Percentiles rank a stretch among this genome's conserved stretches.
phyloP scores from a whole-genome alignment of 2,888 invertebrate species.

The Cerastis rubricosa region DNA sequence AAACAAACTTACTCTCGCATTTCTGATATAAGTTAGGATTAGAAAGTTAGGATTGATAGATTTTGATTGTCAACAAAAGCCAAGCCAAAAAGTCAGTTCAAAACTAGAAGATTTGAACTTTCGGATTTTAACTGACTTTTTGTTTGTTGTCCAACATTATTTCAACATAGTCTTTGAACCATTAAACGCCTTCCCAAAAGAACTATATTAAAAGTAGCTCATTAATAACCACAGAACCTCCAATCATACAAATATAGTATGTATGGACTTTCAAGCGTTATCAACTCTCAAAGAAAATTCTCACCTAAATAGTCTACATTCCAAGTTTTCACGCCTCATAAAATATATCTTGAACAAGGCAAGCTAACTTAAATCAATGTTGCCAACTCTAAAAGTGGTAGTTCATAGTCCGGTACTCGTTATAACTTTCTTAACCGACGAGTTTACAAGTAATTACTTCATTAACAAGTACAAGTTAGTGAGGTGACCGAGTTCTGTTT shows the following conservation, averaged over 20 bases:
- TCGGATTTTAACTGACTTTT: not conserved
- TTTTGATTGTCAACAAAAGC: not conserved
- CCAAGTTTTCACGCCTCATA: conserved; percentile 52
- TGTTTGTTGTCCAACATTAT: not conserved
- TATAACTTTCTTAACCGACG: conserved; percentile 61
- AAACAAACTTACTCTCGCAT: too few relatives aligned
- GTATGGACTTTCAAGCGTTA: too few relatives aligned
- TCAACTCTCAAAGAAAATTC: conserved; percentile 36
- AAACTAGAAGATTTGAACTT: not conserved
- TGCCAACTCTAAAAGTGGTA: conserved; percentile 52
- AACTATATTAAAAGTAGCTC: not conserved
- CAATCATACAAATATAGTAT: too few relatives aligned
- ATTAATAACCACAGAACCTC: not conserved
- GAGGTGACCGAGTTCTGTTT: conserved; percentile 47
- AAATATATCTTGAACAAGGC: conserved; percentile 53
- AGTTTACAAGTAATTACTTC: conserved; percentile 65
- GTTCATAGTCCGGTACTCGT: conserved; percentile 54
- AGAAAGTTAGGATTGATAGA: too few relatives aligned
- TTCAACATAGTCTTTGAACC: not conserved
- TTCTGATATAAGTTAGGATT: too few relatives aligned
- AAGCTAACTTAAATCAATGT: conserved; percentile 66
- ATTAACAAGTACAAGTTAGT: conserved; percentile 63
- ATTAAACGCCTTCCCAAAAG: not conserved
- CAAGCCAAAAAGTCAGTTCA: not conserved
- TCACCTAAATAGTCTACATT: conserved; percentile 37